Conservation (phyloP, 1,140 invertebrate genomes). For the Drosophila mauritiana region DNA sequence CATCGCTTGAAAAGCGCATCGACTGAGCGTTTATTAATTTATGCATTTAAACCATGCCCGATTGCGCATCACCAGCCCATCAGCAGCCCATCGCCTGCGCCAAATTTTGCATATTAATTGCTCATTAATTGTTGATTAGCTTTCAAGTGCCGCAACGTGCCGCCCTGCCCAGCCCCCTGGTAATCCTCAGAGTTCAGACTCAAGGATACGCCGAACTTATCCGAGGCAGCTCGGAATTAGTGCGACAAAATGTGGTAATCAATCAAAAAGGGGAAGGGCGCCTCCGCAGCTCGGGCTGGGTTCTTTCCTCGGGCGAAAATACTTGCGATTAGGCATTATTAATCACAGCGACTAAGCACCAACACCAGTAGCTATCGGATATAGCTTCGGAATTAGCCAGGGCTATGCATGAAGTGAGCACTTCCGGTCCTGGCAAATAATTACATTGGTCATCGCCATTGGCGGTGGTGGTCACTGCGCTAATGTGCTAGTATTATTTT, state of each 20-base stretch:
- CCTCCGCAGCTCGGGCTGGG: slow-evolving; percentile 3
- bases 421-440: slow-evolving; percentile 71
- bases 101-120: slow-evolving; percentile 81
- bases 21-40: slow-evolving; percentile 56
- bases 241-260: slow-evolving; percentile 80
- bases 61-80: slow-evolving; percentile 30
- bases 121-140: slow-evolving; percentile 83
- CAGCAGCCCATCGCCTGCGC: slow-evolving; percentile 10
- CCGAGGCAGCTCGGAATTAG: slow-evolving; percentile 54
- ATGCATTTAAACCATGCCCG: slow-evolving; percentile 66
- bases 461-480: slow-evolving; percentile 33
- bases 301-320: slow-evolving; percentile 59
- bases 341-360: slow-evolving; percentile 76
- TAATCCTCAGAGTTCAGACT: slow-evolving; percentile 57
- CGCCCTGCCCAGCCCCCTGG: slow-evolving; percentile 18
- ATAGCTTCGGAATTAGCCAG: slow-evolving; percentile 17
- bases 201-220: slow-evolving; percentile 72
- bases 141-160: slow-evolving; percentile 51
- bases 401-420: slow-evolving; percentile 52
- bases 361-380: slow-evolving; percentile 18
- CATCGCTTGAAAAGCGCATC: slow-evolving; percentile 1
- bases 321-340: slow-evolving; percentile 82
- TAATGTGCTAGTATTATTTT: slow-evolving; percentile 73
- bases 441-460: slow-evolving; percentile 73
- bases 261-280: slow-evolving; percentile 57